Base-by-base conservation (phyloP, 2,888 invertebrate genomes). In the Tenthredo notha region DNA sequence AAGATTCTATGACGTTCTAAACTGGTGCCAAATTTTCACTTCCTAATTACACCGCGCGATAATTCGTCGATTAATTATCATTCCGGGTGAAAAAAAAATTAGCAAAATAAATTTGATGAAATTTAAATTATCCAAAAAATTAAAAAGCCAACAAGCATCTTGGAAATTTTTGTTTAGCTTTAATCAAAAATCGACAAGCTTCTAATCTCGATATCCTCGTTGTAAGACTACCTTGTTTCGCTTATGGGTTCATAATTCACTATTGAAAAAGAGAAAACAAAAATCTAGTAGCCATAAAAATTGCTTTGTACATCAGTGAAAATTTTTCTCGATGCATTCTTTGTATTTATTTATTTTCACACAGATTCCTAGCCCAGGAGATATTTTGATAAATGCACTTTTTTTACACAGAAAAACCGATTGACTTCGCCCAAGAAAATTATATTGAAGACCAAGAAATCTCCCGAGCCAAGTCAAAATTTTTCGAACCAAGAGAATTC, bases 1-100 rank as follows among this genome's bases (percentile, higher is more conserved):
- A 77, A 61, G 21, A 54, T 33, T 10, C 29, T 3, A 77, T 77
- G 29, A 77, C n/a, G 21, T 77, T 77, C 50, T n/a, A 77, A 77
- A 54, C 54, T 29, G 50, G 77, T 47, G 50, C 77, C 50, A 77
- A 25, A 15, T 21, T 29, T 54, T n/a, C 12, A 2, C n/a, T 15
- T 47, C 43, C 18, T 75, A 47, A 75, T 75, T 47, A 40, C n/a
- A 47, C 33, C 25, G n/a, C 43, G 75, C 9, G 75, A 75, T 47
- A 43, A 75, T 75, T 75, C n/a, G 40, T 25, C 47, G 43, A 25
- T 47, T 25, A 72, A 72, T 72, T 37, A 72, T 61, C 61, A 61
- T 61, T 21, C n/a, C 1, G 25, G 21, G 10, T 37, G 43, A 43
- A 75, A 15, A 21, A 43, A 25, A 74, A 33, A 33, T 72, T 6